phyloP scores from a whole-genome alignment of 2,113 vertebrate genomes.

The Paralichthys olivaceus region DNA sequence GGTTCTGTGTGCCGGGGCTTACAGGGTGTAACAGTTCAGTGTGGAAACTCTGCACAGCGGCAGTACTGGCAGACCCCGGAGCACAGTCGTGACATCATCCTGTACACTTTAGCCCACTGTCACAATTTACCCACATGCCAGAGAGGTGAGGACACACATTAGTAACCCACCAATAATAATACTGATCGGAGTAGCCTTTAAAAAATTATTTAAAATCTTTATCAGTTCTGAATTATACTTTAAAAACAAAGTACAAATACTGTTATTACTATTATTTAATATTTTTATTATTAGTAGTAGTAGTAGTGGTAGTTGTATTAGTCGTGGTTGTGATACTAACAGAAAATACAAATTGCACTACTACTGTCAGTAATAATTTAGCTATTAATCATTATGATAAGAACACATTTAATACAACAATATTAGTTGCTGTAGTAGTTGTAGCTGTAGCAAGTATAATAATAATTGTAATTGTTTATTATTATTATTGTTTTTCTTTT shows the following conservation, averaged over 20 bases:
- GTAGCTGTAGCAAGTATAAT: too few relatives aligned
- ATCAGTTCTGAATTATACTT: background rate
- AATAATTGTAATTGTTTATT: too few relatives aligned
- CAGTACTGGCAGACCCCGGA: conserved; percentile 20
- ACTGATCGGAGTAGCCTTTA: background rate
- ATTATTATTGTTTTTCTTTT: too few relatives aligned
- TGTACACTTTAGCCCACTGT: background rate
- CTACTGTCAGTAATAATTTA: background rate
- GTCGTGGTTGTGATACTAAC: background rate
- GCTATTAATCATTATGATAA: too few relatives aligned
- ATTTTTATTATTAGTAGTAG: background rate
- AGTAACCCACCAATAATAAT: background rate
- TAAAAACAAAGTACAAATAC: background rate
- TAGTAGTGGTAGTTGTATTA: background rate
- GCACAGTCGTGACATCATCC: conserved; percentile 29
- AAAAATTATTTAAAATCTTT: background rate
- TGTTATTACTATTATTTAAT: too few relatives aligned
- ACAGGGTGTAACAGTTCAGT: conserved; percentile 9
- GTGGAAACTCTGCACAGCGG: conserved; percentile 1
- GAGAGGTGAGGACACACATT: background rate
- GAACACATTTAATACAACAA: too few relatives aligned
- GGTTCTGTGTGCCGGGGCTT: conserved; percentile 30
- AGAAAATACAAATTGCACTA: background rate
- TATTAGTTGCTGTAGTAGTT: too few relatives aligned
- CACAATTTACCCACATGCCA: background rate